Base-by-base conservation (phyloP, 2,888 invertebrate species). In the Pristionchus japonicus region DNA sequence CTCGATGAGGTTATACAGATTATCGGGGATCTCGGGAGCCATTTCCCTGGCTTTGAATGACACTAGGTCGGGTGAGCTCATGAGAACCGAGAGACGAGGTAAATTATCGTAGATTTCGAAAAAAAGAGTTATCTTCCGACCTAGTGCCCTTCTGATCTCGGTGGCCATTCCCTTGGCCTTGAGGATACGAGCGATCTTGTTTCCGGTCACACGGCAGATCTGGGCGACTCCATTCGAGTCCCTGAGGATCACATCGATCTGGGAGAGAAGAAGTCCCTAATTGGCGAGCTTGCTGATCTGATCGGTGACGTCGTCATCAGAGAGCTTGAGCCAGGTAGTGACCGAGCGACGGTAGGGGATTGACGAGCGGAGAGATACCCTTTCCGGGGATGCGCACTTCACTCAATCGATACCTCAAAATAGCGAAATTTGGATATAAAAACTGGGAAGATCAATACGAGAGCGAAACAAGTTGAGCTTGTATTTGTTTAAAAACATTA, bases 161-260 rank as follows among this genome's bases (percentile, higher is more conserved):
- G n/a, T n/a, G n/a, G n/a, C n/a, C n/a, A n/a, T n/a, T 83, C 93
- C 99, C 91, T 94, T 95, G 47, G 98, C 97, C 95, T 99, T 99
- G 96, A 99, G 97, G 43, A 99, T 98, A 93, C 99, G 97, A 91
- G 99, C 96, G 95, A 99, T 98, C 96, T 99, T 99, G 96, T 98
- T 99, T 93, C 99, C 98, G 88, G 98, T 98, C 64, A 99, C 98
- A 95, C 98, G 99, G 95, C 98, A 96, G 89, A 99, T 99, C 95
- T 99, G 99, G 86, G 99, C 99, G 84, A 99, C 98, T 95, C 99
- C 99, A 96, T 98, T 97, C 43, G 98, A 98, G 96, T 99, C 99
- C 96, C 99, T 96, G 91, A 99, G 96, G 95, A 98, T 97, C 85
- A 99, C 99, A 98, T 98, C 99, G 95, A 99, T 99, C 96, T 99